A percentile compares a stretch with the other conserved stretches of the same genome.
These are phyloP conservation scores for Callyntrura guangdongensis DNA, from an alignment of 2,888 invertebrate species.

Conservation along the genomic window DNA sequence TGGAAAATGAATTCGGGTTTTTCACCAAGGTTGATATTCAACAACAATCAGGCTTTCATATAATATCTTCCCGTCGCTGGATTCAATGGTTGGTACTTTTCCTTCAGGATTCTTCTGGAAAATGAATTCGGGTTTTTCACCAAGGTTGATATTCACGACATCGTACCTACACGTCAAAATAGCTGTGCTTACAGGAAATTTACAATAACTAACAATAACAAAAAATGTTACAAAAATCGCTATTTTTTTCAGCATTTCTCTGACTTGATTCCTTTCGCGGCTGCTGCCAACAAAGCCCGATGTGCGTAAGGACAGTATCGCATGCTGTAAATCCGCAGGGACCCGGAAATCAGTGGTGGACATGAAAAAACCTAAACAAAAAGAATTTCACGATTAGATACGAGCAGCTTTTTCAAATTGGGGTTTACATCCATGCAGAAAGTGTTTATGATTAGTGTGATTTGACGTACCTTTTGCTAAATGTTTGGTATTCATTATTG, in stretches of 20 bases:
- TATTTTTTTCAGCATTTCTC: no score
- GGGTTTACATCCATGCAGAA: no score
- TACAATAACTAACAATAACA: no score
- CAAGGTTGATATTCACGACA: slow-evolving; percentile 87
- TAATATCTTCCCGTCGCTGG: slow-evolving; percentile 87
- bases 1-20: slow-evolving; percentile 87
- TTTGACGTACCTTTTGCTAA: slow-evolving; percentile 20
- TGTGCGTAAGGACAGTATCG: slow-evolving; percentile 86
- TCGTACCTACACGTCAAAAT: slow-evolving; percentile 85
- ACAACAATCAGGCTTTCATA: slow-evolving; percentile 88
- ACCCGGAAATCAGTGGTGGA: slow-evolving; percentile 80
- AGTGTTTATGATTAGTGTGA: no score
- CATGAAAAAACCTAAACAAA: slow-evolving; percentile 66
- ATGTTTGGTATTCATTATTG: slow-evolving; percentile 64
- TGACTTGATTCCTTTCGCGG: slow-evolving; percentile 86
- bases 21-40: slow-evolving; percentile 87
- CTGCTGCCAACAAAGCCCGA: slow-evolving; percentile 85
- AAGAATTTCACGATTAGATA: background rate
- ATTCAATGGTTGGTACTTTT: slow-evolving; percentile 86
- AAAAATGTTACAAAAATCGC: no score
- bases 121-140: slow-evolving; percentile 87
- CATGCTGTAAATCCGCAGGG: slow-evolving; percentile 87
- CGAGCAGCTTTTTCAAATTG: background rate
- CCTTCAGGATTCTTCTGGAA: slow-evolving; percentile 87
- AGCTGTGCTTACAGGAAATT: background rate